Evolutionary conservation across 2,888 invertebrate genomes (phyloP), one percentile per base, ranked within the genome.

Genomic region (Meloe dianella): DNA sequence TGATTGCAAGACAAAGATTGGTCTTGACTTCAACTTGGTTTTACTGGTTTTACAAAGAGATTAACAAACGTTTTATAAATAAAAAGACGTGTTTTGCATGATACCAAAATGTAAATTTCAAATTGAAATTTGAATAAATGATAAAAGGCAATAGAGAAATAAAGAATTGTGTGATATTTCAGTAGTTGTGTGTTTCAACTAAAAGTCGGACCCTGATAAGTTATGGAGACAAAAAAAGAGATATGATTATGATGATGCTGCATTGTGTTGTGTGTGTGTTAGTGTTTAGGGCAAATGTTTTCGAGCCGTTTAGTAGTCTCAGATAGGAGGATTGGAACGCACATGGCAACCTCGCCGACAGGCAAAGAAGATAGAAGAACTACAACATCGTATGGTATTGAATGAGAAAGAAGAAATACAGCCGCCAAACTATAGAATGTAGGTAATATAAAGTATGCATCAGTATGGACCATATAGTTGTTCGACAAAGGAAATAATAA

Each of bases 401-500:
- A 72, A 66, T 68, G 74, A 76, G 74, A 72, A 71, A 67, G 69
- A 72, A 66, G 63, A 67, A 54, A 58, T 61, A 63, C 74, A 77
- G 73, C 69, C 72, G 75, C 56, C 73, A 75, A 76, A 71, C 62
- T 65, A 72, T 72, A 69, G 71, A 67, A 67, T 74, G 67, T 47
- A 41, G 64, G 64, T 65, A 54, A 58, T 60, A 57, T 60, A 57
- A 65, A 60, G 66, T 69, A 69, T 63, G 64, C 68, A 65, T n/a
- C 63, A 63, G 65, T 65, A 68, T 64, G 68, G 69, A 69, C 71
- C 72, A 12, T 29, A 59, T 62, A 65, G 57, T 70, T 77, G 80
- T 78, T 77, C 78, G 75, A 72, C 73, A 71, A 72, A 73, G 78
- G 80, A 80, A 80, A 81, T 81, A 81, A 82, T 83, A 81, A 82